Evolutionary conservation across 2,113 vertebrate genomes (phyloP).

Genomic region (Alosa alosa): DNA sequence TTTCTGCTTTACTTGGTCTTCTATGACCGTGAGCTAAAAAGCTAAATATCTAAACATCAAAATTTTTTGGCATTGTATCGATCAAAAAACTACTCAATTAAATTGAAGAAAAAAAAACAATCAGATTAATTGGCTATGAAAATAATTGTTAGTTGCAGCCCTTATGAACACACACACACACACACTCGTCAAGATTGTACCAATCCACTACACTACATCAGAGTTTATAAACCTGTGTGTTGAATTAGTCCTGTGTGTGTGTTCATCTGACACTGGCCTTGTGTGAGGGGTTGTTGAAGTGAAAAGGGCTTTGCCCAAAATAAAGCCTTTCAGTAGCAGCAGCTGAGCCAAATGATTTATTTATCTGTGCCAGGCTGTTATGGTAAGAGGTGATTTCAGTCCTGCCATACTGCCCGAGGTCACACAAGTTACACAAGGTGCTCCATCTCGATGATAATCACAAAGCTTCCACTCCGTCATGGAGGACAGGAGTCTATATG

Average conservation of each 20-base stretch:
- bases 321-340: conserved; percentile 38
- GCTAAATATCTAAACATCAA: too few relatives aligned
- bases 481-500: background rate
- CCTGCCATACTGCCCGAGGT: background rate
- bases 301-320: conserved; percentile 39
- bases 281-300: background rate
- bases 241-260: background rate
- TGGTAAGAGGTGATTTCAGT: background rate
- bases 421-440: background rate
- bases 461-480: too few relatives aligned
- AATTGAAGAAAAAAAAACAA: too few relatives aligned
- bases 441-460: background rate
- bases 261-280: background rate
- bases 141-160: too few relatives aligned
- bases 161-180: background rate
- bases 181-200: background rate
- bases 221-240: too few relatives aligned
- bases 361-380: conserved; percentile 27
- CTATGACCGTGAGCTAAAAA: too few relatives aligned
- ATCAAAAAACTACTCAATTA: too few relatives aligned
- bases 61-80: too few relatives aligned
- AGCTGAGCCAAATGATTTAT: conserved; percentile 46
- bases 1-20: too few relatives aligned
- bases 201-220: too few relatives aligned
- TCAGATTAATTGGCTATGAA: too few relatives aligned